A percentile compares a stretch with the other conserved stretches of the same genome.
These are phyloP conservation scores for Coleophora flavipennella DNA, from an alignment of 2,888 invertebrate species.

Conservation along the genomic window DNA sequence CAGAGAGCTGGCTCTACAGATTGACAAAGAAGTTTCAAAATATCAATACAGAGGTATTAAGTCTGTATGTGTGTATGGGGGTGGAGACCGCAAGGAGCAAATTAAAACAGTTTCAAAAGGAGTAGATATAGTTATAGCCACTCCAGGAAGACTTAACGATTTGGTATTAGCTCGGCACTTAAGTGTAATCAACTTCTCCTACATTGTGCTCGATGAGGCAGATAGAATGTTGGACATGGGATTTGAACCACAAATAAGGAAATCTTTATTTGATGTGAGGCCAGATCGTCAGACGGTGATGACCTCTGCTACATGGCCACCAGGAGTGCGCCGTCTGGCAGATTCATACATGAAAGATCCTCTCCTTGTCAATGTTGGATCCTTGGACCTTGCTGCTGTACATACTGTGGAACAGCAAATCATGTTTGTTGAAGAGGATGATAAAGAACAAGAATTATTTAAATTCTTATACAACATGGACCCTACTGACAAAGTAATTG, in stretches of 20 bases:
- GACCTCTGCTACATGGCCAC: conserved; percentile 98
- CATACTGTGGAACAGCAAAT: conserved; percentile 89
- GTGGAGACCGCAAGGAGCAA: conserved; percentile 86
- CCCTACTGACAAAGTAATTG: conserved; percentile 85
- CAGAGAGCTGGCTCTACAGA: conserved; percentile 92
- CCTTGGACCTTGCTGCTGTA: conserved; percentile 89
- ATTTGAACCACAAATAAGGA: conserved; percentile 90
- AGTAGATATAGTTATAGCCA: conserved; percentile 95
- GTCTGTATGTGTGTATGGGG: conserved; percentile 94
- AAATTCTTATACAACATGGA: conserved; percentile 80
- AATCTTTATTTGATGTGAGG: conserved; percentile 82
- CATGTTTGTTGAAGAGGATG: conserved; percentile 78
- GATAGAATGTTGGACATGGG: conserved; percentile 91
- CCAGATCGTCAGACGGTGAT: conserved; percentile 94
- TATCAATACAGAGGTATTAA: conserved; percentile 90
- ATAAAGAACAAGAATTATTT: conserved; percentile 77
- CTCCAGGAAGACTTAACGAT: conserved; percentile 94
- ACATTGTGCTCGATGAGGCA: conserved; percentile 93
- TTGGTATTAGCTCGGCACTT: conserved; percentile 81
- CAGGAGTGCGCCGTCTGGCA: conserved; percentile 87
- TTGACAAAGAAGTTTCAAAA: conserved; percentile 91
- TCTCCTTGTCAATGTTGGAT: conserved; percentile 90
- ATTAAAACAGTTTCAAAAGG: conserved; percentile 80
- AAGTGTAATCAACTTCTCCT: conserved; percentile 85
- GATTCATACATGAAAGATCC: conserved; percentile 91